Conservation (phyloP, 2,797 vertebrate genomes). For the Sternarchorhynchus goeldii region DNA sequence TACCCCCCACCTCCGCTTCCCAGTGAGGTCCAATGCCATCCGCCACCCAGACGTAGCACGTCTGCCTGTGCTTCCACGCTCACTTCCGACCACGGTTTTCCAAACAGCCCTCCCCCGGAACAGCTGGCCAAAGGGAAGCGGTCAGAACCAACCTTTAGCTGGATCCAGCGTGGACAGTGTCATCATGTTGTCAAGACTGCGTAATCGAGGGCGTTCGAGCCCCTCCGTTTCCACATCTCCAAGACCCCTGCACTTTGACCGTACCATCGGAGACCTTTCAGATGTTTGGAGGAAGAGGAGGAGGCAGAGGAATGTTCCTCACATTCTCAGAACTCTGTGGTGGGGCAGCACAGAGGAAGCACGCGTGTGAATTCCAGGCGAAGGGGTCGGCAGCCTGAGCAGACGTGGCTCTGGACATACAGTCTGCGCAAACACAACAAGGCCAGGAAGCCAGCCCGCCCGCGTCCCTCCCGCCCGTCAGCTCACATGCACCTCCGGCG, state of each 20-base stretch:
- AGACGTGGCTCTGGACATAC: constrained; percentile 39
- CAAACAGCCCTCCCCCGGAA: constrained; percentile 53
- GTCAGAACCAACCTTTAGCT: constrained; percentile 34
- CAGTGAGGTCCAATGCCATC: constrained; percentile 17
- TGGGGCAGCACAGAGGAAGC: constrained; percentile 18
- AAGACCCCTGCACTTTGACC: not conserved
- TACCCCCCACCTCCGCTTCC: not conserved
- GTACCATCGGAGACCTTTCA: not conserved
- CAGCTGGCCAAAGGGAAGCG: constrained; percentile 36
- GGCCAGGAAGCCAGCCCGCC: constrained; percentile 23
- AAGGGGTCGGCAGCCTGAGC: constrained; percentile 34
- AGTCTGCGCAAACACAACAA: constrained; percentile 45
- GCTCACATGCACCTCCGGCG: constrained; percentile 28
- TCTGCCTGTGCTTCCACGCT: constrained; percentile 24
- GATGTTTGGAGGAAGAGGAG: not conserved
- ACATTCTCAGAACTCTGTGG: constrained; percentile 14
- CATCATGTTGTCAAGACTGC: constrained; percentile 30
- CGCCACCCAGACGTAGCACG: constrained; percentile 21
- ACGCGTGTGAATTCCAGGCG: constrained; percentile 22
- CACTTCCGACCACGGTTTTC: constrained; percentile 57
- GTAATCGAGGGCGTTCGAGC: constrained; percentile 9
- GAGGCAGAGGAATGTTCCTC: constrained; percentile 9
- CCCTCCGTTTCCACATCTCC: not conserved
- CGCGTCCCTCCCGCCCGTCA: constrained; percentile 34
- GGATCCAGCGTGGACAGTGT: constrained; percentile 32